Conservation (phyloP, 2,113 vertebrate genomes). For the Callaeas wilsoni region DNA sequence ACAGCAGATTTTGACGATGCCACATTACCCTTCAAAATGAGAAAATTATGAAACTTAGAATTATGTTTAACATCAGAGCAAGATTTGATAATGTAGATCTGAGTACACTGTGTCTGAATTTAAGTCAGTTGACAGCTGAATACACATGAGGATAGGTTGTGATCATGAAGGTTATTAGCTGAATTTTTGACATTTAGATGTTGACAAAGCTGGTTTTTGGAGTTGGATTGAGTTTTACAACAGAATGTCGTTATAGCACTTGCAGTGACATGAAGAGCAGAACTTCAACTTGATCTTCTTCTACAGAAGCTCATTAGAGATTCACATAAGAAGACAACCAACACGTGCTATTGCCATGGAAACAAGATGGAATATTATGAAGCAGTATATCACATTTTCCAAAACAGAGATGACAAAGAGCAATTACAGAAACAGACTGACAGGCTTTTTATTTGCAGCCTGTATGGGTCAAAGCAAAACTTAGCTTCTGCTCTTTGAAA, state of each 20-base stretch:
- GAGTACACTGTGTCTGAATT: neutral
- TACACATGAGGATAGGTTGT: neutral
- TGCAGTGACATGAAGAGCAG: conserved; percentile 36
- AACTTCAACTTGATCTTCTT: conserved; percentile 42
- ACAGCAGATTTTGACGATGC: neutral
- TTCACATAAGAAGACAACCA: conserved; percentile 46
- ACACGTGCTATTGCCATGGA: conserved; percentile 59
- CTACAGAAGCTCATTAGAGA: conserved; percentile 51
- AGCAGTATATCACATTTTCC: conserved; percentile 18
- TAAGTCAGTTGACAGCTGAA: neutral
- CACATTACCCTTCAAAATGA: neutral
- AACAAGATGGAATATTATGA: conserved; percentile 45
- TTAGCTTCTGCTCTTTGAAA: neutral
- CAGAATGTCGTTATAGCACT: conserved; percentile 2
- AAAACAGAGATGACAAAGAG: conserved; percentile 27
- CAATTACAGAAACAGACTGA: neutral
- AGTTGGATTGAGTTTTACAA: conserved; percentile 26
- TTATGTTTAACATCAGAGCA: neutral
- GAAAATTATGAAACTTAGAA: neutral
- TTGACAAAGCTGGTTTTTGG: neutral
- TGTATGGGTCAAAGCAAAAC: conserved; percentile 1
- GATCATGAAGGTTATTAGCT: conserved; percentile 19
- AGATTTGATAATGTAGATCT: neutral
- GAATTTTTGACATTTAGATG: conserved; percentile 33
- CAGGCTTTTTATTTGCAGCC: conserved; percentile 4